Evolutionary conservation across 2,888 invertebrate genomes (phyloP).

Genomic region (Microchrysa polita): DNA sequence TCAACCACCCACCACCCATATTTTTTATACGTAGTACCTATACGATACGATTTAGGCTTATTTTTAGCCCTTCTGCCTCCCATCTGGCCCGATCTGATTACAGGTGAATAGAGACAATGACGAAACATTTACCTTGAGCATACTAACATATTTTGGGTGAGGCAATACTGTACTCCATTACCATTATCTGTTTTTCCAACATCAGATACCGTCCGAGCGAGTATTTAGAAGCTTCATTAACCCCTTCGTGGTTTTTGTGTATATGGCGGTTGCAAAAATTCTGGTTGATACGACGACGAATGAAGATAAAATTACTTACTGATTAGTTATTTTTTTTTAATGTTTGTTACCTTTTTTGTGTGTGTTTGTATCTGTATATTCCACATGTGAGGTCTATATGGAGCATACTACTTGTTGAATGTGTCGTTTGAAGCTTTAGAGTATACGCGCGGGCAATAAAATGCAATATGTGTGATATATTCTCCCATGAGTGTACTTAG

Average conservation of each 20-base stretch:
- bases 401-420: conserved; percentile 44
- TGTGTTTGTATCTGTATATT: conserved; percentile 2
- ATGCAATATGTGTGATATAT: conserved; percentile 22
- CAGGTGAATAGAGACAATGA: conserved; percentile 33
- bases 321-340: conserved; percentile 22
- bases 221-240: conserved; percentile 30
- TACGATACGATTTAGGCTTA: background rate
- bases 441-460: conserved; percentile 27
- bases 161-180: conserved; percentile 4
- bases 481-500: conserved; percentile 33
- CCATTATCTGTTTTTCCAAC: conserved; percentile 1
- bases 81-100: conserved; percentile 12
- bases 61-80: conserved; percentile 35
- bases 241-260: conserved; percentile 24
- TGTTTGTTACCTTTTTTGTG: background rate
- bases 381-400: conserved; percentile 14
- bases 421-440: conserved; percentile 27
- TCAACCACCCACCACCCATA: conserved; percentile 10
- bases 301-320: conserved; percentile 33
- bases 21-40: background rate
- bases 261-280: conserved; percentile 30
- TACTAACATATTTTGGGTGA: conserved; percentile 2
- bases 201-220: background rate
- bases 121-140: conserved; percentile 13
- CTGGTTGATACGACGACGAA: conserved; percentile 19